phyloP scores from a whole-genome alignment of 2,797 vertebrate species.

The Mormyrops boulengeri region DNA sequence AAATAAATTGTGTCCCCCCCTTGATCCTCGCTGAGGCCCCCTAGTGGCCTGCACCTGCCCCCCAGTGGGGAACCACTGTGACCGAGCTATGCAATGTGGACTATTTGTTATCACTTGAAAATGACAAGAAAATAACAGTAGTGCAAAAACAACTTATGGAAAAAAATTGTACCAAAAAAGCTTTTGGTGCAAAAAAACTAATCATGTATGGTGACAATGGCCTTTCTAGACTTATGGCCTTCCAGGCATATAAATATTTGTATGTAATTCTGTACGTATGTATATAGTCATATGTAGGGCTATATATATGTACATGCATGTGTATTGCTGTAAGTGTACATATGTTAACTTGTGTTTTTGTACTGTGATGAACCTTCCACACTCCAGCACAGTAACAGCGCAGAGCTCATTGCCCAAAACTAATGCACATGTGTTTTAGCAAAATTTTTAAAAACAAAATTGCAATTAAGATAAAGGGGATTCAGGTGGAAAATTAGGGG shows the following conservation, averaged over 20 bases:
- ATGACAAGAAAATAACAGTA: background rate
- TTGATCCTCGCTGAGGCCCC: background rate
- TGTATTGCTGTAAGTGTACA: background rate
- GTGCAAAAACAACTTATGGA: background rate
- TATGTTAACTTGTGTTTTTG: background rate
- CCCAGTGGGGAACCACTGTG: background rate
- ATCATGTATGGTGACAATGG: background rate
- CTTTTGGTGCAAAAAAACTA: background rate
- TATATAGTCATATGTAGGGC: background rate
- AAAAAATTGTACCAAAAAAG: background rate
- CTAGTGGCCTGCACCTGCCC: background rate
- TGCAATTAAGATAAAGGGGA: background rate
- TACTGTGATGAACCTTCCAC: background rate
- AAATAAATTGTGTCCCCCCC: background rate
- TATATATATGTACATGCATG: background rate
- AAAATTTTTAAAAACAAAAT: background rate
- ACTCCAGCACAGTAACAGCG: background rate
- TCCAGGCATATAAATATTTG: background rate
- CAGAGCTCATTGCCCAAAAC: background rate
- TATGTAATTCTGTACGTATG: background rate
- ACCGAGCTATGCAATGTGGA: background rate
- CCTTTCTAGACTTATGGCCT: background rate
- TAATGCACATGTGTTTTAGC: background rate
- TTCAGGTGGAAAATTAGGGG: background rate
- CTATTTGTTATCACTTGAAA: background rate